A percentile compares a stretch with the other conserved stretches of the same genome.
These are phyloP conservation scores for Cheilosia pagana DNA, from an alignment of 2,888 invertebrate genomes.

Conservation along the genomic window DNA sequence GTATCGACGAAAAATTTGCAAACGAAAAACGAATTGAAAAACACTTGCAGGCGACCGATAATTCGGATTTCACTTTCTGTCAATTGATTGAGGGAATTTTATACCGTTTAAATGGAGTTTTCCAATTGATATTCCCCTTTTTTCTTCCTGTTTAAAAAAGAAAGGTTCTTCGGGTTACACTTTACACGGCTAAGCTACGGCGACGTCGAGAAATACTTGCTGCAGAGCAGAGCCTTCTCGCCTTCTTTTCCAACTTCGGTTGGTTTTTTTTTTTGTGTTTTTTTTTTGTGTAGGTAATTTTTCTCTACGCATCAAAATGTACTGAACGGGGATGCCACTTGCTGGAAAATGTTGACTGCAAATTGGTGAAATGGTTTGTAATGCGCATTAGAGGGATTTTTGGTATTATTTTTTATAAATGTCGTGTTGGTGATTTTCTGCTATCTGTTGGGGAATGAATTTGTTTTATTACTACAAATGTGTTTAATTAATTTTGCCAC, in stretches of 20 bases:
- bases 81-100: slow-evolving; percentile 43
- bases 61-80: slow-evolving; percentile 45
- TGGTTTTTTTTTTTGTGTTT: slow-evolving; percentile 19
- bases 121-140: slow-evolving; percentile 43
- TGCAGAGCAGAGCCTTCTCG: slow-evolving; percentile 59
- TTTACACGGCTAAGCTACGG: slow-evolving; percentile 31
- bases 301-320: slow-evolving; percentile 72
- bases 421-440: too few relatives aligned
- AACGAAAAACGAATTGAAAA: slow-evolving; percentile 45
- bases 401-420: too few relatives aligned
- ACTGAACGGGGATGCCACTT: slow-evolving; percentile 26
- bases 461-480: too few relatives aligned
- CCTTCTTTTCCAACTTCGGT: slow-evolving; percentile 48
- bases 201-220: slow-evolving; percentile 61
- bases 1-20: slow-evolving; percentile 55
- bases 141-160: slow-evolving; percentile 35
- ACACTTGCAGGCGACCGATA: slow-evolving; percentile 60
- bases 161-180: slow-evolving; percentile 67
- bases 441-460: too few relatives aligned
- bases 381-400: too few relatives aligned
- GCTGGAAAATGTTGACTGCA: neutral
- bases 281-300: slow-evolving; percentile 63
- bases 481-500: too few relatives aligned
- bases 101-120: slow-evolving; percentile 36
- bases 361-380: neutral